Percentiles rank a stretch among this genome's conserved stretches.
Conservation (phyloP, 1,140 invertebrate genomes). For the Cotesia typhae region DNA sequence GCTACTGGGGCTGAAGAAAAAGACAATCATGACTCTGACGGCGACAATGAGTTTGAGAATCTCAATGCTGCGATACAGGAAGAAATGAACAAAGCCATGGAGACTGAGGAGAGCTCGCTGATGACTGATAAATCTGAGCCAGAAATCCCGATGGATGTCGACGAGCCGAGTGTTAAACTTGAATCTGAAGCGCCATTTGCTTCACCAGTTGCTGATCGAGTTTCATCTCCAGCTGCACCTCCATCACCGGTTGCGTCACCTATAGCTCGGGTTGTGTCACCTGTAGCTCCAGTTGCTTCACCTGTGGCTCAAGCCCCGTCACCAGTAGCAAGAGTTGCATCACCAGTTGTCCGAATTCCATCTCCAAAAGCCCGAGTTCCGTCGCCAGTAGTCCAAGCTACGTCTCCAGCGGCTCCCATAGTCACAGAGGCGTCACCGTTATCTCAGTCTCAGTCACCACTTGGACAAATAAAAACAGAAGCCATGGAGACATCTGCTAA, state of each 20-base stretch:
- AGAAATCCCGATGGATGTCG: constrained; percentile 41
- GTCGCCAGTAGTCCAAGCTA: neutral
- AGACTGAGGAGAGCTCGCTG: neutral
- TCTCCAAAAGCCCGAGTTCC: neutral
- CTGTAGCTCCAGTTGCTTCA: neutral
- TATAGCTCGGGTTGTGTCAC: no score
- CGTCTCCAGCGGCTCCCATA: neutral
- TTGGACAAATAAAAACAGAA: constrained; percentile 16
- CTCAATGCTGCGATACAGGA: constrained; percentile 9
- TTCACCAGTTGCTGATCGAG: no score
- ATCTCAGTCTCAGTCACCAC: neutral
- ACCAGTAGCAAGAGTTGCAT: neutral
- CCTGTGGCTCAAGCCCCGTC: neutral
- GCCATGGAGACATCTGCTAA: neutral
- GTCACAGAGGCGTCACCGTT: neutral
- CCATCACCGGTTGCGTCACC: no score
- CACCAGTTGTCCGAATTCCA: neutral
- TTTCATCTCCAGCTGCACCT: no score
- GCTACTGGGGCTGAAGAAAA: constrained; percentile 24
- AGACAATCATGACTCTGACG: constrained; percentile 32
- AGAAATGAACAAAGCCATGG: neutral
- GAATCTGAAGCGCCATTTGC: no score
- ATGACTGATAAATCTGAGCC: constrained; percentile 27
- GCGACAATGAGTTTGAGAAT: constrained; percentile 39
- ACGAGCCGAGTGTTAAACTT: constrained; percentile 6